Evolutionary conservation across 37 sponge, comb jelly and placozoan species (phyloP).

Genomic region (Crambe crambe): DNA sequence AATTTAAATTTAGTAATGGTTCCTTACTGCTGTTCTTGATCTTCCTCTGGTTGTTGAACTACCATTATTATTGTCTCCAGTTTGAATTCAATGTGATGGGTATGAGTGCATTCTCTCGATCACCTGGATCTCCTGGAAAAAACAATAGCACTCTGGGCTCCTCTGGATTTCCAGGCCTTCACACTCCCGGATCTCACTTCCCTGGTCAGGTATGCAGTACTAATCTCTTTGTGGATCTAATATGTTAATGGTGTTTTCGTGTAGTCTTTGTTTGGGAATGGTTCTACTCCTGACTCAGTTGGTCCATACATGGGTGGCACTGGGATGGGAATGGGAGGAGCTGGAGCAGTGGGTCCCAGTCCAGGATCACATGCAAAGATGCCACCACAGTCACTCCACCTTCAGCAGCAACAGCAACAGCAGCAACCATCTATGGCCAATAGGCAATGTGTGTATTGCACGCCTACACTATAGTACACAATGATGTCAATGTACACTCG

Average conservation of each 20-base stretch:
- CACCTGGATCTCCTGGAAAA: conserved; percentile 7
- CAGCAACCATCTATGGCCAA: not conserved
- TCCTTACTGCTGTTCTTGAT: too few species aligned
- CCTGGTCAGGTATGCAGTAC: not conserved
- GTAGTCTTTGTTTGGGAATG: not conserved
- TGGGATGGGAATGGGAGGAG: conserved; percentile 5
- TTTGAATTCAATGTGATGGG: not conserved
- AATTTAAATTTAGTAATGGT: too few species aligned
- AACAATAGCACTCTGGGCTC: not conserved
- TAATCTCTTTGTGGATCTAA: not conserved
- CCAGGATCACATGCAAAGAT: not conserved
- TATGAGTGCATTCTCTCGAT: not conserved
- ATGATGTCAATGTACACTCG: not conserved
- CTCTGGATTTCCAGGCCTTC: not conserved
- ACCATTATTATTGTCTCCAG: too few species aligned
- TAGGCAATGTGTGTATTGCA: conserved; percentile 1
- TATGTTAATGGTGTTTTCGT: not conserved
- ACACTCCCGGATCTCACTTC: conserved; percentile 6
- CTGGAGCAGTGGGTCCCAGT: not conserved
- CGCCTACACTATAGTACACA: not conserved
- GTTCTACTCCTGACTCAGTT: not conserved
- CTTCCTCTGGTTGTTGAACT: too few species aligned
- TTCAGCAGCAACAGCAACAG: conserved; percentile 21
- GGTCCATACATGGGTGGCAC: not conserved
- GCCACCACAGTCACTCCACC: not conserved